A percentile compares a stretch with the other conserved stretches of the same genome.
These are phyloP conservation scores for Lasioglossum marginatum DNA, from an alignment of 2,888 invertebrate genomes.

Conservation along the genomic window DNA sequence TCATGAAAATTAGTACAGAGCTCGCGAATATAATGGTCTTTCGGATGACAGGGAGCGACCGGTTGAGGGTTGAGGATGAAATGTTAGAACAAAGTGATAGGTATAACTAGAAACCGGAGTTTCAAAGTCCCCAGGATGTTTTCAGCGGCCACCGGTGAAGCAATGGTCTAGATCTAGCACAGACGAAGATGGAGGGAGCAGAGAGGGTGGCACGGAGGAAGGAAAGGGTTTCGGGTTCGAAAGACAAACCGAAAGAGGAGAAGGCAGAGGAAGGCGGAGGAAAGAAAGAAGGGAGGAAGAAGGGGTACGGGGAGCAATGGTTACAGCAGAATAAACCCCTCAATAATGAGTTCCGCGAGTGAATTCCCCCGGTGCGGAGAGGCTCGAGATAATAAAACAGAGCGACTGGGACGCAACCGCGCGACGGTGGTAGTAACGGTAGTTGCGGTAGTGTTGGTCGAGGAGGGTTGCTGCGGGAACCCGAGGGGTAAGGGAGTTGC, in stretches of 20 bases:
- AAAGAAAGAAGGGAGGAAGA: constrained; percentile 23
- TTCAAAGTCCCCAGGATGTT: background rate
- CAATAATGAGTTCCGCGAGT: constrained; percentile 83
- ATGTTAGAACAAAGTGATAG: background rate
- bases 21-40: background rate
- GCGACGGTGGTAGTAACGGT: constrained; percentile 57
- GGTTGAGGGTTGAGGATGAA: background rate
- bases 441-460: constrained; percentile 48
- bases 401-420: constrained; percentile 70
- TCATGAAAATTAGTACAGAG: background rate
- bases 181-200: background rate
- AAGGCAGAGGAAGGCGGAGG: background rate
- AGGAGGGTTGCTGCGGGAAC: constrained; percentile 37
- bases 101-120: background rate
- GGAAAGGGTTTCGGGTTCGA: constrained; percentile 25
- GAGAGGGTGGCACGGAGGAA: background rate
- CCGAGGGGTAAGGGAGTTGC: constrained; percentile 55
- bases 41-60: background rate
- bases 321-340: constrained; percentile 83
- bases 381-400: constrained; percentile 81
- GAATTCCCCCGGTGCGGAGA: constrained; percentile 80
- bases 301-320: constrained; percentile 70
- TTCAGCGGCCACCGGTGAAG: background rate
- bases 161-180: background rate
- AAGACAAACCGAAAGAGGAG: constrained; percentile 33